phyloP scores from a whole-genome alignment of 2,888 invertebrate species.

The Melanostoma mellinum region DNA sequence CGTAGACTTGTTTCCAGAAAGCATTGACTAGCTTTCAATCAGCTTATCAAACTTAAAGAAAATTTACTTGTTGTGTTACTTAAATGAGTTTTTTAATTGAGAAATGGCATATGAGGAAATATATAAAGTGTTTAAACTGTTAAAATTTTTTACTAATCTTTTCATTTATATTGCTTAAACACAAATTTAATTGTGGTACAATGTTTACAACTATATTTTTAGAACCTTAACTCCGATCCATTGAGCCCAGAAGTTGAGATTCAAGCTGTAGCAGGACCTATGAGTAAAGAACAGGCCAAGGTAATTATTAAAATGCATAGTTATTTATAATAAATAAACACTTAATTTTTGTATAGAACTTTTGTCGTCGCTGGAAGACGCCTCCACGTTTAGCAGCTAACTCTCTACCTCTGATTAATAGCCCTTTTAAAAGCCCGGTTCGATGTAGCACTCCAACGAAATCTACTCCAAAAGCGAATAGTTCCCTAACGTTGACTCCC shows the following conservation, averaged over 20 bases:
- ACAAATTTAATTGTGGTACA: no score
- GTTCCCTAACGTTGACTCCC: conserved; percentile 44
- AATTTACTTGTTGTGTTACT: no score
- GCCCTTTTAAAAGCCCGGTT: conserved; percentile 73
- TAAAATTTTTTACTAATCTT: no score
- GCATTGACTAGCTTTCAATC: no score
- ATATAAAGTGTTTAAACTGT: no score
- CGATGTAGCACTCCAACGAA: conserved; percentile 74
- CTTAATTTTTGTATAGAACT: conserved; percentile 79
- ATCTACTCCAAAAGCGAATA: conserved; percentile 50
- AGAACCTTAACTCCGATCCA: conserved; percentile 87
- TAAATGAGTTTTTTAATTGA: no score
- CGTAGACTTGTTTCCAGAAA: no score
- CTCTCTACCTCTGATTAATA: conserved; percentile 75
- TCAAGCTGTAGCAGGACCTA: conserved; percentile 95
- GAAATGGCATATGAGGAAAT: no score
- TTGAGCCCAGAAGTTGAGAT: conserved; percentile 89
- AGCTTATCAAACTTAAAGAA: no score
- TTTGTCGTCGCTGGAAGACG: conserved; percentile 92
- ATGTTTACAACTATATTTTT: background rate
- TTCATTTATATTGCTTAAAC: no score
- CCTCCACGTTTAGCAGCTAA: conserved; percentile 85
- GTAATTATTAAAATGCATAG: conserved; percentile 58
- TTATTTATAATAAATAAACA: background rate
- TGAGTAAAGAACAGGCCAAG: conserved; percentile 89